phyloP scores from a whole-genome alignment of 2,797 vertebrate species.

The Artibeus jamaicensis region DNA sequence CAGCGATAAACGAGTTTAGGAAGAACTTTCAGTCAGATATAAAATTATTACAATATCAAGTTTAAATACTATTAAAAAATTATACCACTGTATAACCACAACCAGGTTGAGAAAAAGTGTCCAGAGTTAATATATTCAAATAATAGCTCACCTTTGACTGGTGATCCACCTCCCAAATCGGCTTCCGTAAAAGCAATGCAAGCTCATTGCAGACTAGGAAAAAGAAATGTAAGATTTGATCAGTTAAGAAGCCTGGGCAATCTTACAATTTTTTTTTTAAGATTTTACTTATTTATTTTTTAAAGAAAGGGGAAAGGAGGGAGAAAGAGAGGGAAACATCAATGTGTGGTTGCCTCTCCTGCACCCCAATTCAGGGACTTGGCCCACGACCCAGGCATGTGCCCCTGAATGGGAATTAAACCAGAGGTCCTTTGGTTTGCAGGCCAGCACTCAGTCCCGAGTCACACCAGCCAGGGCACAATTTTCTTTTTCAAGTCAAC shows the following conservation, averaged over 20 bases:
- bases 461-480: no score
- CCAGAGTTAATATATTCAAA: not conserved
- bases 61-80: conserved; percentile 1
- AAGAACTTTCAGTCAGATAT: not conserved
- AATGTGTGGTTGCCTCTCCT: not conserved
- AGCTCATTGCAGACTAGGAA: not conserved
- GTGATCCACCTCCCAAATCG: not conserved
- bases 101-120: not conserved
- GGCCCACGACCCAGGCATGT: no score
- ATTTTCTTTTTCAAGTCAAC: not conserved
- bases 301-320: not conserved
- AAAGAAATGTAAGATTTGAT: not conserved
- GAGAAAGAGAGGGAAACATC: not conserved
- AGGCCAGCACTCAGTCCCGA: no score
- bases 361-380: no score
- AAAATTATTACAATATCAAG: not conserved
- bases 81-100: not conserved
- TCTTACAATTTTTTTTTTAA: not conserved
- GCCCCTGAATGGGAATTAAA: no score
- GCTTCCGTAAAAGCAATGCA: not conserved
- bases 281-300: no score
- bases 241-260: not conserved
- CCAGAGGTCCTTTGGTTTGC: no score
- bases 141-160: not conserved
- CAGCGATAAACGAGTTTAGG: not conserved